Evolutionary conservation across 2,888 invertebrate species (phyloP).

Genomic region (Drosophila fungiperda): DNA sequence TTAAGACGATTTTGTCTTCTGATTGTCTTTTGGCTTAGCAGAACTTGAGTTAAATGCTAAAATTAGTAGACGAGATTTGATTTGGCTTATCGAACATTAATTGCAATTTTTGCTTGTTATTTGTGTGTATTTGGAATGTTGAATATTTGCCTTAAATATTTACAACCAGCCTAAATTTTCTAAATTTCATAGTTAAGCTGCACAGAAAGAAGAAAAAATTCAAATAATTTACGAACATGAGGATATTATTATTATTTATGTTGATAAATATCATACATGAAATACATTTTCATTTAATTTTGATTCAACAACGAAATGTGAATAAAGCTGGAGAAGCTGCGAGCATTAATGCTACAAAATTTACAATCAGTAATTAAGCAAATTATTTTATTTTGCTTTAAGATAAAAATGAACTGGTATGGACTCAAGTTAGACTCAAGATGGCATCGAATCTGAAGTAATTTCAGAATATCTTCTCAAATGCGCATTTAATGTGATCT

Average conservation of each 20-base stretch:
- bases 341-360: neutral
- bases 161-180: too few species aligned
- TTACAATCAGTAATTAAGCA: neutral
- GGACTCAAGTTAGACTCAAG: constrained; percentile 6
- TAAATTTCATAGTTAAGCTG: too few species aligned
- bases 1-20: neutral
- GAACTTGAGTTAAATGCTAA: neutral
- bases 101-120: neutral
- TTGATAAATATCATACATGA: neutral
- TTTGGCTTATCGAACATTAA: neutral
- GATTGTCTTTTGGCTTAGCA: neutral
- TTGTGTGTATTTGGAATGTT: too few species aligned
- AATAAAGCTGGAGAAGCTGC: neutral
- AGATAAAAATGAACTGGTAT: neutral
- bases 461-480: constrained; percentile 40
- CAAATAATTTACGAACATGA: neutral
- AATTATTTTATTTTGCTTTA: neutral
- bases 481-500: constrained; percentile 44
- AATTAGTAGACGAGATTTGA: neutral
- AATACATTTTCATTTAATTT: neutral
- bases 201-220: neutral
- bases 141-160: too few species aligned
- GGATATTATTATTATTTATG: neutral
- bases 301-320: neutral
- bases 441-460: constrained; percentile 10